Percentiles rank a stretch among this genome's conserved stretches.
phyloP scores from a whole-genome alignment of 2,797 vertebrate genomes.

The Chiroxiphia lanceolata region DNA sequence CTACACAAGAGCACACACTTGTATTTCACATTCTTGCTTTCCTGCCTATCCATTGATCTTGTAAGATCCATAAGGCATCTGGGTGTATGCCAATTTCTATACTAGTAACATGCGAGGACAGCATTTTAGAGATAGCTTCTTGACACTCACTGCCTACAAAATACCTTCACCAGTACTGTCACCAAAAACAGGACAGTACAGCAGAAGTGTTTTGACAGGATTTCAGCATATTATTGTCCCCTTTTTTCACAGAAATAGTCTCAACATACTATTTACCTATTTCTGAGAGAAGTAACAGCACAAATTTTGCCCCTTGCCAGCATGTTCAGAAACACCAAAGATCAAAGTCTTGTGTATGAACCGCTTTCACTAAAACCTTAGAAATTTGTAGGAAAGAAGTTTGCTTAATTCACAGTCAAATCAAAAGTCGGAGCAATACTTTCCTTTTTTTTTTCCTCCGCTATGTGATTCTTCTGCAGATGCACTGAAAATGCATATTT shows the following conservation, averaged over 20 bases:
- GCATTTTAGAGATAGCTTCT: not conserved
- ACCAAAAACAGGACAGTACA: not conserved
- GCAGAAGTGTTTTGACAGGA: not conserved
- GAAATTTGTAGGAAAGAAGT: not conserved
- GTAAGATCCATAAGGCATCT: not conserved
- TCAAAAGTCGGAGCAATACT: not conserved
- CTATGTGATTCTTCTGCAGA: not conserved
- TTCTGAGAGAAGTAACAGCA: not conserved
- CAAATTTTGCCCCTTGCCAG: not conserved
- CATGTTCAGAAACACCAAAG: not conserved
- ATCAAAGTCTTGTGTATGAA: too few species aligned
- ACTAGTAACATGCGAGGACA: not conserved
- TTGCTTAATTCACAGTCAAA: not conserved
- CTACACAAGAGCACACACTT: not conserved
- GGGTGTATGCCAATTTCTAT: not conserved
- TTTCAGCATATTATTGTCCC: not conserved
- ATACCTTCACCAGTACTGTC: not conserved
- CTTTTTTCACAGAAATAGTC: not conserved
- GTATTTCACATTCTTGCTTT: conserved; percentile 7
- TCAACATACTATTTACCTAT: not conserved
- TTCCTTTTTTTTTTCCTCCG: accelerated
- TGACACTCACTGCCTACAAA: not conserved
- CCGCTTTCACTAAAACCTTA: not conserved
- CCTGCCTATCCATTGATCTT: conserved; percentile 6
- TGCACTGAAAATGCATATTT: not conserved